A percentile compares a stretch with the other conserved stretches of the same genome.
These are phyloP conservation scores for Henicopernis longicauda DNA, from an alignment of 2,113 vertebrate genomes.

Conservation along the genomic window DNA sequence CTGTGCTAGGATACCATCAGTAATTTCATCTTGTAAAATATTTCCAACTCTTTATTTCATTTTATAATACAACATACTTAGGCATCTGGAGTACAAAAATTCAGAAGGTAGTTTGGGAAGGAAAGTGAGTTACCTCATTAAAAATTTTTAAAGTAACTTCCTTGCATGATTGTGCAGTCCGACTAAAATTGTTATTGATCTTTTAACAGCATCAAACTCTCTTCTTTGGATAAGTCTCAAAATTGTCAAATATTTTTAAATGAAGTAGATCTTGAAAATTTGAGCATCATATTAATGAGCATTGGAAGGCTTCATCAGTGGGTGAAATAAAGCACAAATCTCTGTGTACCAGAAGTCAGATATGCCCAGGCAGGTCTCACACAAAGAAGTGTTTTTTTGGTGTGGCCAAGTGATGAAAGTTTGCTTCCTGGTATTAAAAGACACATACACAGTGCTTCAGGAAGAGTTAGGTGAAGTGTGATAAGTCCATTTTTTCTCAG, in stretches of 20 bases:
- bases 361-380: not conserved
- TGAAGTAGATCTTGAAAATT: not conserved
- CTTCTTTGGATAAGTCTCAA: not conserved
- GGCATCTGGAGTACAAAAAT: not conserved
- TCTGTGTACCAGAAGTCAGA: not conserved
- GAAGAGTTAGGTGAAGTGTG: not conserved
- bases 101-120: not conserved
- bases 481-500: not conserved
- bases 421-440: not conserved
- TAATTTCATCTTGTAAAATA: not conserved
- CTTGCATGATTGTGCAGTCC: not conserved
- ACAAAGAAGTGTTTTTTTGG: not conserved
- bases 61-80: not conserved
- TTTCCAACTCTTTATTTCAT: not conserved
- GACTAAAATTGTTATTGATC: not conserved
- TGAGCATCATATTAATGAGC: not conserved
- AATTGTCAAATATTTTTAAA: not conserved
- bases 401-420: not conserved
- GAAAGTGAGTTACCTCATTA: not conserved
- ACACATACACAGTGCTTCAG: fast-evolving
- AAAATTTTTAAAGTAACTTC: not conserved
- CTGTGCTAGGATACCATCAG: not conserved
- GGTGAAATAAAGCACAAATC: not conserved
- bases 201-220: not conserved
- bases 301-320: not conserved